Evolutionary conservation across 2,797 vertebrate genomes (phyloP), one percentile per base, ranked within the genome.

Genomic region (Pteronotus mesoamericanus): DNA sequence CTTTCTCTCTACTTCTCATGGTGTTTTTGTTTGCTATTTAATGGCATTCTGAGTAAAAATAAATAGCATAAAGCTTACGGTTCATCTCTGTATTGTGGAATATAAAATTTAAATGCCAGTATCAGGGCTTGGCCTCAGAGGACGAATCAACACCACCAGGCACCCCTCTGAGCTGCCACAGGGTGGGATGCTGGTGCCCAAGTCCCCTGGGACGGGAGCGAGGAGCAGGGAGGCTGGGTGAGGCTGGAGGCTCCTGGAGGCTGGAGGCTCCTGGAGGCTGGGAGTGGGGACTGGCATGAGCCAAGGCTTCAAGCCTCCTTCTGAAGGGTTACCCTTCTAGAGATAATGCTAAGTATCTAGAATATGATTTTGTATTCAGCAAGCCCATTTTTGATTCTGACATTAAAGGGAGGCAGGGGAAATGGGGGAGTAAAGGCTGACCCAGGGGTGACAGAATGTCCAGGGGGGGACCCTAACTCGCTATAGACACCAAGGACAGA

Each of bases 1-100:
- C n/a, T 59, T 51, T 32, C 26, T 46, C 24, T 77, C 42, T n/a
- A 22, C 51, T 90, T 77, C 12, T 55, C 64, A 48, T 61, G 6
- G 22, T 46, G 22, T 72, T 86, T 44, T 90, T 82, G 37, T 42
- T 95, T 57, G 61, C 24, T 93, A 44, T 75, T 79, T 77, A 79
- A 86, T 72, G 48, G n/a, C 9, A 86, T 91, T 91, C 29, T 55
- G 82, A 75, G 16, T 91, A 74, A 96, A 79, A 64, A 85, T 39
- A 82, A 44, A 93, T 85, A 86, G 32, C n/a, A 4, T 85, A 51
- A 46, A 53, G 94, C 87, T 89, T 80, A 64, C 37, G 72, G 19
- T 46, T 95, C 14, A 69, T 71, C 2, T 84, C 26, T 92, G 3
- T 77, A 46, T 64, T 92, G 53, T 55, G n/a, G 22, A 77, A 46